Conservation (phyloP, 2,888 invertebrate genomes). For the Ceraclea dissimilis region DNA sequence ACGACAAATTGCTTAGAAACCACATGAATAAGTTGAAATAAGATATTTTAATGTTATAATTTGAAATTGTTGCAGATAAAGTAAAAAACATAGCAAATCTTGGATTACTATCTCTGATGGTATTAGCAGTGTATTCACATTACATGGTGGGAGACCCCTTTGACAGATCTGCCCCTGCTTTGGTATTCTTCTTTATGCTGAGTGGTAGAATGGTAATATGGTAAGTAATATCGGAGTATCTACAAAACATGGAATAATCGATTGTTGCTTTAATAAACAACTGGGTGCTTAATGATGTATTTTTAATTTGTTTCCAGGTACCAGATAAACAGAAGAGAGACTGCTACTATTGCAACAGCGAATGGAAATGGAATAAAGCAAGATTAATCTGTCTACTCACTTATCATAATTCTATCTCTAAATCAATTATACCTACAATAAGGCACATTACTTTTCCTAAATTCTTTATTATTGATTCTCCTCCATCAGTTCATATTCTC, state of each 20-base stretch:
- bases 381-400: conserved; percentile 36
- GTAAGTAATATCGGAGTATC: conserved; percentile 33
- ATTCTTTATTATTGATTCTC: too few species aligned
- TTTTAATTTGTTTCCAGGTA: conserved; percentile 36
- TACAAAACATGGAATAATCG: neutral
- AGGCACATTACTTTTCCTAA: too few species aligned
- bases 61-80: conserved; percentile 70
- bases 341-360: conserved; percentile 41
- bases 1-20: too few species aligned
- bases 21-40: too few species aligned
- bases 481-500: too few species aligned
- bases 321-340: conserved; percentile 50
- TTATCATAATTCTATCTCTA: neutral
- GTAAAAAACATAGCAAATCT: conserved; percentile 86
- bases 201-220: conserved; percentile 82
- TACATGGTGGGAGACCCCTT: conserved; percentile 88
- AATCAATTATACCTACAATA: too few species aligned
- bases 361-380: conserved; percentile 57
- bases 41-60: too few species aligned
- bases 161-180: conserved; percentile 81
- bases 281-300: neutral
- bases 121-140: conserved; percentile 88
- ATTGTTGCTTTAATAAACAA: neutral
- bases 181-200: conserved; percentile 90
- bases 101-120: conserved; percentile 72